Conservation (phyloP, 2,888 invertebrate genomes). For the Loripinus fragilis region DNA sequence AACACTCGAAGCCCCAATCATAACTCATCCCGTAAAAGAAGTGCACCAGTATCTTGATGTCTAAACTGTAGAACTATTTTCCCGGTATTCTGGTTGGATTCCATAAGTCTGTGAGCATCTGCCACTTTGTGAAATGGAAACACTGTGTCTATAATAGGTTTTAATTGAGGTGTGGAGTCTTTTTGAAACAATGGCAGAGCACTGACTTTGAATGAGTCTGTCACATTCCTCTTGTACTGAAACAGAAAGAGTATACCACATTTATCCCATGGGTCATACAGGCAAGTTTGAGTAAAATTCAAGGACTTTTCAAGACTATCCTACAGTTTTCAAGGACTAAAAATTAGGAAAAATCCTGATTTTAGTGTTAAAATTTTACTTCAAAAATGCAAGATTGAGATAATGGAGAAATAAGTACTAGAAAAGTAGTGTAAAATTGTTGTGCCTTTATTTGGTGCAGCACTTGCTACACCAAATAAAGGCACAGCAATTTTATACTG, state of each 20-base stretch:
- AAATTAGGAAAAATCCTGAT: too few species aligned
- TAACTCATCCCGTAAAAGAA: slow-evolving; percentile 61
- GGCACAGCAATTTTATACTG: too few species aligned
- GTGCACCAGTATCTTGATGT: slow-evolving; percentile 57
- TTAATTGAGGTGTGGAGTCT: slow-evolving; percentile 64
- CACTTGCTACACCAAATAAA: too few species aligned
- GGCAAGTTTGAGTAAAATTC: too few species aligned
- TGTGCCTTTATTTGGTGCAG: too few species aligned
- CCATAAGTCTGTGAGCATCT: slow-evolving; percentile 81
- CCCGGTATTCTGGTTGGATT: slow-evolving; percentile 80
- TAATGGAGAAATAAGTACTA: too few species aligned
- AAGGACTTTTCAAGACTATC: too few species aligned
- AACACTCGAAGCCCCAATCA: slow-evolving; percentile 65
- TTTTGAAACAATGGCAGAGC: slow-evolving; percentile 73
- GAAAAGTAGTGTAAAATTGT: too few species aligned
- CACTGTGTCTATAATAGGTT: slow-evolving; percentile 76
- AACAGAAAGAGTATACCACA: slow-evolving; percentile 26
- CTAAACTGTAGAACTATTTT: slow-evolving; percentile 79
- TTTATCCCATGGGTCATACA: too few species aligned
- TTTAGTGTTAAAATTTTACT: too few species aligned
- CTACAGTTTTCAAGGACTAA: too few species aligned
- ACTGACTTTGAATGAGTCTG: slow-evolving; percentile 71
- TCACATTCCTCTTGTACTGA: slow-evolving; percentile 81
- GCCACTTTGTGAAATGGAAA: slow-evolving; percentile 75
- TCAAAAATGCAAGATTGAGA: too few species aligned